phyloP scores from a whole-genome alignment of 2,797 vertebrate genomes.

The Girardinus metallicus region DNA sequence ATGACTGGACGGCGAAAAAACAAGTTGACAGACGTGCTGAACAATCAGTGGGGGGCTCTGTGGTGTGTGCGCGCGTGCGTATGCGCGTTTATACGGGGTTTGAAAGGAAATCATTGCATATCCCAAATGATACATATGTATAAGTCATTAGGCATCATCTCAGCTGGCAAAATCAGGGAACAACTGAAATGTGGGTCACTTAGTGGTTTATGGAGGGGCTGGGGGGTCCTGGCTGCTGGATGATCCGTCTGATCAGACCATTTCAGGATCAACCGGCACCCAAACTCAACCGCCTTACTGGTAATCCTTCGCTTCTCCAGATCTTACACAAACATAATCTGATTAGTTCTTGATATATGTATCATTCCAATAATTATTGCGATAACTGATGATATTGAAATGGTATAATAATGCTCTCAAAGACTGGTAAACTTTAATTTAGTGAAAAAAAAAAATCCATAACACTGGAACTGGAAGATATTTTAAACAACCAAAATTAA shows the following conservation, averaged over 20 bases:
- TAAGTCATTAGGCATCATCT: slow-evolving; percentile 54
- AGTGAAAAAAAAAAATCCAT: no score
- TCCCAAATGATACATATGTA: slow-evolving; percentile 55
- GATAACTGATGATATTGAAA: no score
- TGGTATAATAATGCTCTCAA: no score
- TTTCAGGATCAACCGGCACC: not conserved
- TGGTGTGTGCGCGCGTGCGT: slow-evolving; percentile 19
- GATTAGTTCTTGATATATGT: not conserved
- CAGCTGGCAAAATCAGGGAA: not conserved
- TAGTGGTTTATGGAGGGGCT: not conserved
- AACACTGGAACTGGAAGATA: no score
- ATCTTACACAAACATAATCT: not conserved
- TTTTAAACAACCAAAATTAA: no score
- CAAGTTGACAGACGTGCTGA: slow-evolving; percentile 49
- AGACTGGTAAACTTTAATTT: no score
- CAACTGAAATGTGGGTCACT: not conserved
- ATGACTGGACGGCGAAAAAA: slow-evolving; percentile 44
- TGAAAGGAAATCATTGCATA: slow-evolving; percentile 69
- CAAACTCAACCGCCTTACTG: not conserved
- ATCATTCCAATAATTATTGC: no score
- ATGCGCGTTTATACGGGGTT: no score
- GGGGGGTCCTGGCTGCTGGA: not conserved
- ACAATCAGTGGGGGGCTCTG: slow-evolving; percentile 36
- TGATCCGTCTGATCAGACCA: not conserved
- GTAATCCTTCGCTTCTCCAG: not conserved